phyloP scores from a whole-genome alignment of 1,140 invertebrate species.

The Trachymyrmex septentrionalis region DNA sequence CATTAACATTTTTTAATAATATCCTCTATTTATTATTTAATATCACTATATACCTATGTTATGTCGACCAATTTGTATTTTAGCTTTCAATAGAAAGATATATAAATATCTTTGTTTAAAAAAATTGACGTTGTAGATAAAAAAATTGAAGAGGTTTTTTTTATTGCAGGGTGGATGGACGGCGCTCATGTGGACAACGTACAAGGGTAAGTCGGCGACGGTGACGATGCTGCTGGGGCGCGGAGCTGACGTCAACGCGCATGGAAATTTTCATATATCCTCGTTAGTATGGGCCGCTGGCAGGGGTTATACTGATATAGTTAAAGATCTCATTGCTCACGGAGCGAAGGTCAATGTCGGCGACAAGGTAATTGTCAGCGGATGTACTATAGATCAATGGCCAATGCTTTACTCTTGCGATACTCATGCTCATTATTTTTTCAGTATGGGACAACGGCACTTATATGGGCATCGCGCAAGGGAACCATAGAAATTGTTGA shows the following conservation, averaged over 20 bases:
- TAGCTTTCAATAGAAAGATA: background rate
- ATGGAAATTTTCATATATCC: slow-evolving; percentile 98
- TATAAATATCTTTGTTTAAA: background rate
- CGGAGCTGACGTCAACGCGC: slow-evolving; percentile 97
- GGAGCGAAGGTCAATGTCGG: slow-evolving; percentile 97
- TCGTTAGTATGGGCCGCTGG: slow-evolving; percentile 98
- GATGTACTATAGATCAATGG: slow-evolving; percentile 28
- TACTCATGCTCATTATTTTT: background rate
- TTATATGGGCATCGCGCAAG: slow-evolving; percentile 98
- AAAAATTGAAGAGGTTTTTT: background rate
- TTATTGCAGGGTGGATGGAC: slow-evolving; percentile 96
- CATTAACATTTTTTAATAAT: background rate
- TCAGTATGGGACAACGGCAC: slow-evolving; percentile 97
- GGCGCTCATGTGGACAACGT: slow-evolving; percentile 98
- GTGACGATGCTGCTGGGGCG: slow-evolving; percentile 94
- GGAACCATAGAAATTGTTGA: slow-evolving; percentile 96
- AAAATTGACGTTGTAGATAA: background rate
- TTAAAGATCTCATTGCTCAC: slow-evolving; percentile 92
- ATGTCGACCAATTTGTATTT: background rate
- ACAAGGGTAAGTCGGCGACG: slow-evolving; percentile 94
- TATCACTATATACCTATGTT: background rate
- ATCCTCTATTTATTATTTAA: background rate
- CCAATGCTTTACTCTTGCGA: background rate
- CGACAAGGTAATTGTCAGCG: slow-evolving; percentile 90
- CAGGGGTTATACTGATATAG: slow-evolving; percentile 94